Evolutionary conservation across 2,888 invertebrate genomes (phyloP).

Genomic region (Lasioglossum pauxillum): DNA sequence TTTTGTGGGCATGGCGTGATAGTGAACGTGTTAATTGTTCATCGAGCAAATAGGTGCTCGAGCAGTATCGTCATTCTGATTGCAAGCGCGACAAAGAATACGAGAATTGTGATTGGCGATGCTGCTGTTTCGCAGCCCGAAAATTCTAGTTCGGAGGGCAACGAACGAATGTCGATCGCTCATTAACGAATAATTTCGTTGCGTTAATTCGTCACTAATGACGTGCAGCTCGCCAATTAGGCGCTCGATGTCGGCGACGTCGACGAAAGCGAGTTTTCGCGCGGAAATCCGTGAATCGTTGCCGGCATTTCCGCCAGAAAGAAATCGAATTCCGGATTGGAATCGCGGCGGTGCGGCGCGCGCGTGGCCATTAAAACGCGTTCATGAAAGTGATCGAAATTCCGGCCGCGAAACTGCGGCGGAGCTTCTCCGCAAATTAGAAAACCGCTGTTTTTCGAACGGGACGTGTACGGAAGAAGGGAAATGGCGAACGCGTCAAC

Average conservation of each 20-base stretch:
- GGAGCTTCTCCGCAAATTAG: constrained; percentile 48
- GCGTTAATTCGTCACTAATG: constrained; percentile 17
- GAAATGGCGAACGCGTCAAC: constrained; percentile 1
- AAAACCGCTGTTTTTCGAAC: constrained; percentile 44
- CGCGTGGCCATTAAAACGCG: constrained; percentile 37
- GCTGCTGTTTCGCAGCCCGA: neutral
- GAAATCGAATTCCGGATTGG: constrained; percentile 38
- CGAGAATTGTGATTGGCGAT: neutral
- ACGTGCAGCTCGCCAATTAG: constrained; percentile 21
- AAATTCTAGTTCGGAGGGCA: neutral
- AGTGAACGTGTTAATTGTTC: neutral
- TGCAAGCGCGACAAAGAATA: neutral
- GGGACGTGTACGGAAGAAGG: neutral
- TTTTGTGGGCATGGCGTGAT: neutral
- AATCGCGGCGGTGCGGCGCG: constrained; percentile 27
- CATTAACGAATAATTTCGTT: constrained; percentile 8
- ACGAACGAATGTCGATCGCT: neutral
- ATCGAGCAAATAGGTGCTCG: neutral
- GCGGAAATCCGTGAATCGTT: constrained; percentile 32
- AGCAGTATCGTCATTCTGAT: neutral
- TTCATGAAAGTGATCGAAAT: constrained; percentile 46
- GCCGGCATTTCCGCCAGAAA: constrained; percentile 13
- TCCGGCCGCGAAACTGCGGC: constrained; percentile 34
- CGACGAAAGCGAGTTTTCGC: constrained; percentile 14
- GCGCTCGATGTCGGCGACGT: neutral